phyloP scores from a whole-genome alignment of 2,113 vertebrate species.

The Brienomyrus brachyistius region DNA sequence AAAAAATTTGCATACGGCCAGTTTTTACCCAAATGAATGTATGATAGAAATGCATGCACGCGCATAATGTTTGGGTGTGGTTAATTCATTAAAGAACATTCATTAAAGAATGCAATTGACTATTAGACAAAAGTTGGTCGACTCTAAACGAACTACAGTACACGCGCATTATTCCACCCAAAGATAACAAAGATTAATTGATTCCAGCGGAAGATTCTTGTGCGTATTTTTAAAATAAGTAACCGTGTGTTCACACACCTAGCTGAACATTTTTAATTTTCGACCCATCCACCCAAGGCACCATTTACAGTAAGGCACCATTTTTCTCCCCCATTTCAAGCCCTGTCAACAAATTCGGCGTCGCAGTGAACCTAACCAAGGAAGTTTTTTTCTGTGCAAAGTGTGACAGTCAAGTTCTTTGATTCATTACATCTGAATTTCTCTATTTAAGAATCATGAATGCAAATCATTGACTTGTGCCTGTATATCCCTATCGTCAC shows the following conservation, averaged over 20 bases:
- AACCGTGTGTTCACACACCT: neutral
- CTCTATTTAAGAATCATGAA: neutral
- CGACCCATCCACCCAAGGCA: neutral
- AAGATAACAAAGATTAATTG: neutral
- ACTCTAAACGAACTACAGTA: neutral
- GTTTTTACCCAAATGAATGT: neutral
- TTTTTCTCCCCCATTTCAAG: neutral
- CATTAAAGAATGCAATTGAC: neutral
- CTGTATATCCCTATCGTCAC: neutral
- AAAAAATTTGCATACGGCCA: neutral
- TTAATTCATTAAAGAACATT: neutral
- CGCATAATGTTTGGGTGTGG: neutral
- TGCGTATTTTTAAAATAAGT: neutral
- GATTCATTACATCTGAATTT: neutral
- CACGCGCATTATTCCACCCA: neutral
- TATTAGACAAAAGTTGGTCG: neutral
- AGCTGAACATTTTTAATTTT: neutral
- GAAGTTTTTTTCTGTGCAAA: neutral
- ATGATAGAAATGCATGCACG: neutral
- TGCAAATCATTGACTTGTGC: neutral
- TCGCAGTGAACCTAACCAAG: neutral
- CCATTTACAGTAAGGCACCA: neutral
- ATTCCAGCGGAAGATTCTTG: neutral
- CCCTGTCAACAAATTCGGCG: neutral
- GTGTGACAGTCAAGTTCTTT: neutral